These are phyloP conservation scores for Sericinus montela DNA, from an alignment of 2,888 invertebrate genomes.

Conservation along the genomic window DNA sequence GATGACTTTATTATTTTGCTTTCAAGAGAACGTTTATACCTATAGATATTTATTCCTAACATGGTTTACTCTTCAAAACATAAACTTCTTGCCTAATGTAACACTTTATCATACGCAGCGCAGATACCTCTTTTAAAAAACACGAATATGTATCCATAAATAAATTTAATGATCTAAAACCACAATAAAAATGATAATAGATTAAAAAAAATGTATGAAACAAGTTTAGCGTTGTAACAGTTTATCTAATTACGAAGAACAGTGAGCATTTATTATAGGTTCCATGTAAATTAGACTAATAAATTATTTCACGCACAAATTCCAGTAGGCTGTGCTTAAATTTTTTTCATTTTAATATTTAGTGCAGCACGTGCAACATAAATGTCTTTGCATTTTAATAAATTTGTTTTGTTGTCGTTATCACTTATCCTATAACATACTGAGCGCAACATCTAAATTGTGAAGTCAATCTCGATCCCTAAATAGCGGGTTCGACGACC, in stretches of 20 bases:
- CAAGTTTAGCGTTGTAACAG: background rate
- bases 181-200: background rate
- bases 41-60: no score
- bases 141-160: no score
- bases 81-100: no score
- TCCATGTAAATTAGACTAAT: constrained; percentile 8
- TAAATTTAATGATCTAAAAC: background rate
- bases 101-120: no score
- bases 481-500: constrained; percentile 58
- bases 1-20: no score
- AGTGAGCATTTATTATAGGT: constrained; percentile 1
- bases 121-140: no score
- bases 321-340: constrained; percentile 3
- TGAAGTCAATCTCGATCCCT: constrained; percentile 39
- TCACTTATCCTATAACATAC: constrained; percentile 4
- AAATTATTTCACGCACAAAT: constrained; percentile 5
- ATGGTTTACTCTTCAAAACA: no score
- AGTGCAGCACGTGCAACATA: constrained; percentile 2
- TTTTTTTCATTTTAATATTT: constrained; percentile 1
- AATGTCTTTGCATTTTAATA: background rate
- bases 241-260: background rate
- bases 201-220: constrained; percentile 1
- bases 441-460: constrained; percentile 8
- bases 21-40: no score
- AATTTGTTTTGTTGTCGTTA: constrained; percentile 13